Evolutionary conservation across 2,113 vertebrate genomes (phyloP), one percentile per base, ranked within the genome.

Genomic region (Percina caprodes): DNA sequence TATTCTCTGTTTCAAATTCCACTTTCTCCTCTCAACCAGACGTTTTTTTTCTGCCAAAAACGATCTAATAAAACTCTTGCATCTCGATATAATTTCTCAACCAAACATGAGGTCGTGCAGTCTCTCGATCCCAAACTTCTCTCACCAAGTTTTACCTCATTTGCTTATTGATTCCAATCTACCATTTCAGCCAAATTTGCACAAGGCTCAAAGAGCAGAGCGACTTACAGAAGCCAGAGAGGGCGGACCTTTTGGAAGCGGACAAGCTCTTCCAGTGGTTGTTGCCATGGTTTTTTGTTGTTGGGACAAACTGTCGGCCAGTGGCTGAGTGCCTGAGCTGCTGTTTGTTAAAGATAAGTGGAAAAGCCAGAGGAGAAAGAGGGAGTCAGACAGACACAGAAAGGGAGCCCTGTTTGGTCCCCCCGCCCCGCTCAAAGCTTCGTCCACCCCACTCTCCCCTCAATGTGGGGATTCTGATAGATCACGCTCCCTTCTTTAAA

Each of bases 311-410:
- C 90, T 90, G 92, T 90, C 78, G 88, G 86, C 92, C 92, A 91
- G 91, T 91, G 92, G 89, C 91, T 88, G 90, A 85, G 86, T 79
- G 93, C 84, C 92, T 87, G 87, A 81, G 83, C 89, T 94, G 89
- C 91, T 94, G 92, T 93, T 94, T 93, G 92, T 91, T 92, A 91
- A 92, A 92, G 92, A 94, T 94, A 93, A 94, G 89, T 93, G 86
- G 88, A 87, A 86, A 89, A 92, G 88, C 92, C 86, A 77, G 85
- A 79, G 91, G 88, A 80, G 82, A 82, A 72, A 83, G 82, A 80
- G 71, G 74, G 66, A 82, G 82, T 90, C 62, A 60, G 83, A 85
- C 69, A 69, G 84, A 87, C 74, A 73, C 42, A 79, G 77, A 80
- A 80, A 86, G 88, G 62, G 63, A 86, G 82, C 54, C 24, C 71